Base-by-base conservation (phyloP, 1,140 invertebrate genomes). In the Ceratina australensis region DNA sequence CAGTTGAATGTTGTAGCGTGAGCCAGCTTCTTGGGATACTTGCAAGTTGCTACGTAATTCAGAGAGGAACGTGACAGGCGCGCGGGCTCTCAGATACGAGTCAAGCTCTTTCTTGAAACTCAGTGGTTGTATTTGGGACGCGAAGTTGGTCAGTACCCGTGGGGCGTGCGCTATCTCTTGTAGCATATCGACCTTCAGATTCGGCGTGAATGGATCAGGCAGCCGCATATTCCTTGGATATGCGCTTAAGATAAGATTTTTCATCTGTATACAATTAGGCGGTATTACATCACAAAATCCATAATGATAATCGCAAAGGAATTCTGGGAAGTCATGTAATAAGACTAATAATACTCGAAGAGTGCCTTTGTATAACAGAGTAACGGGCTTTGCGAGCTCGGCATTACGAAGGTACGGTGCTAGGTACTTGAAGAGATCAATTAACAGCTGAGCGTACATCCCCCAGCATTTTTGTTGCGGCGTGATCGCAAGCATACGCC, bases 271-370 rank as follows among this genome's bases (percentile, higher is more conserved):
- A 89, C 99, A 99, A 90, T 99, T 99, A 0, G 98, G 97, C 79
- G 99, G 98, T 87, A 99, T 99, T 57, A 98, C 98, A 92, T 99
- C 99, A 91, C 99, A 99, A 92, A 99, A 99, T n/a, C 97, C 97
- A 89, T 99, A 99, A 90, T 99, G 98, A 90, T 99, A 99, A 88
- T 99, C 99, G 89, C 98, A 99, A 26, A 99, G 93, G 89, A 99
- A 99, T 91, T 99, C 99, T 0, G 99, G 99, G 91, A 99, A 99
- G 91, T 99, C 99, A 88, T 99, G 98, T 2, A 99, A 93, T 16
- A 99, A 93, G 0, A 99, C 98, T 16, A 99, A 91, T n/a, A 99
- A 92, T 0, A 99, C 97, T 76, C 98, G 94, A 10, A 99, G 92
- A 5, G 98, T 99, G 61, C 98, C 99, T 93, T 98, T 99, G 92